phyloP scores from a whole-genome alignment of 2,797 vertebrate species.

The Pseudocheirus occidentalis region DNA sequence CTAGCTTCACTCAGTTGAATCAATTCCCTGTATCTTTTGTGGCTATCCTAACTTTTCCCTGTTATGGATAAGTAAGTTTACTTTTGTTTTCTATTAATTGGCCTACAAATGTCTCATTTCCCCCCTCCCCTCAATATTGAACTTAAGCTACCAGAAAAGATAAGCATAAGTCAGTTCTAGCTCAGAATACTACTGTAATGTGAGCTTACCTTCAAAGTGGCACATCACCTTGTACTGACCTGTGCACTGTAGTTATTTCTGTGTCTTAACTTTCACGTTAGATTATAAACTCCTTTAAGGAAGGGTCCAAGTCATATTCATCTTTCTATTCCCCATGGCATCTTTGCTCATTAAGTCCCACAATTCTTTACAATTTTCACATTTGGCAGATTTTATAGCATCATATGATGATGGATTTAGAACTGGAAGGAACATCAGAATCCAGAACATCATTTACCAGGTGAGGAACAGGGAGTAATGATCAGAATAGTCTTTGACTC shows the following conservation, averaged over 20 bases:
- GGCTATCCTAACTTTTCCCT: not conserved
- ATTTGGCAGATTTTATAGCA: slow-evolving; percentile 55
- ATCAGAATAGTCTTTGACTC: not conserved
- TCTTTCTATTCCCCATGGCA: not conserved
- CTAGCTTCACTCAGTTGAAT: not conserved
- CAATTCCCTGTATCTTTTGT: not conserved
- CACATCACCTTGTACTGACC: not conserved
- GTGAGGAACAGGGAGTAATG: not conserved
- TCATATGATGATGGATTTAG: not conserved
- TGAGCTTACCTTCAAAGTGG: not conserved
- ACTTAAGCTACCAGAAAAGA: not conserved
- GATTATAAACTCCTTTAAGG: not conserved
- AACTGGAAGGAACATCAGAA: not conserved
- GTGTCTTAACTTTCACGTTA: not conserved
- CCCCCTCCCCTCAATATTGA: not conserved
- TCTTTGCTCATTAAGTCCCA: slow-evolving; percentile 44
- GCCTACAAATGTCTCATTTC: not conserved
- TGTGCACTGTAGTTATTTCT: not conserved
- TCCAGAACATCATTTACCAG: not conserved
- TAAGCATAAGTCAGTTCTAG: not conserved
- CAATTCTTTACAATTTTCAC: slow-evolving; percentile 48
- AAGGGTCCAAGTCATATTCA: not conserved
- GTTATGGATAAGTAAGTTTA: not conserved
- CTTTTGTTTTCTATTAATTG: not conserved
- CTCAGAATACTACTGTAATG: not conserved